Evolutionary conservation across 2,888 invertebrate genomes (phyloP).

Genomic region (Spodoptera picta): DNA sequence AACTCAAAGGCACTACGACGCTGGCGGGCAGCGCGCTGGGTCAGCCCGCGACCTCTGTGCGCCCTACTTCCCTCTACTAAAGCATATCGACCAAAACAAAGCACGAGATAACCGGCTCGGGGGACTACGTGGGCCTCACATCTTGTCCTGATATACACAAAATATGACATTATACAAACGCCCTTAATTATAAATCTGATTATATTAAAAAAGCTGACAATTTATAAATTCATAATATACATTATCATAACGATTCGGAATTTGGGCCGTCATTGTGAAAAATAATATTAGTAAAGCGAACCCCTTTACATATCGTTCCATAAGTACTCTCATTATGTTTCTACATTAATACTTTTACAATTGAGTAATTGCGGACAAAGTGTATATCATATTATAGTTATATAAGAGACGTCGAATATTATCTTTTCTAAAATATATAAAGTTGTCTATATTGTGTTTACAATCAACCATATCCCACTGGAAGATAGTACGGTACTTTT

Average conservation of each 20-base stretch:
- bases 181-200: slow-evolving; percentile 78
- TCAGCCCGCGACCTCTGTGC: slow-evolving; percentile 30
- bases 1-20: slow-evolving; percentile 48
- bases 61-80: slow-evolving; percentile 50
- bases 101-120: slow-evolving; percentile 55
- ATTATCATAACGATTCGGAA: slow-evolving; percentile 72
- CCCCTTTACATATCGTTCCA: slow-evolving; percentile 71
- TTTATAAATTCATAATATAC: slow-evolving; percentile 85
- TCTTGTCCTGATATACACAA: slow-evolving; percentile 79
- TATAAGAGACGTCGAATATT: slow-evolving; percentile 22
- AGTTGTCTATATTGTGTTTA: slow-evolving; percentile 24
- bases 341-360: slow-evolving; percentile 63
- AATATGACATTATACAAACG: slow-evolving; percentile 80
- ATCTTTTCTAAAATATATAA: slow-evolving; percentile 29
- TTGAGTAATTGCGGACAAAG: slow-evolving; percentile 46
- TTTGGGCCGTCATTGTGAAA: slow-evolving; percentile 49
- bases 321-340: slow-evolving; percentile 79
- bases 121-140: slow-evolving; percentile 72
- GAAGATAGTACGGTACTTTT: slow-evolving; percentile 21
- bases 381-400: slow-evolving; percentile 20
- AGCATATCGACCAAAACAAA: slow-evolving; percentile 61
- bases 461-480: slow-evolving; percentile 23
- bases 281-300: slow-evolving; percentile 64
- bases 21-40: slow-evolving; percentile 41
- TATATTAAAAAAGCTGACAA: slow-evolving; percentile 85